Evolutionary conservation across 2,888 invertebrate genomes (phyloP), one percentile per base, ranked within the genome.

Genomic region (Capitulum mitella): DNA sequence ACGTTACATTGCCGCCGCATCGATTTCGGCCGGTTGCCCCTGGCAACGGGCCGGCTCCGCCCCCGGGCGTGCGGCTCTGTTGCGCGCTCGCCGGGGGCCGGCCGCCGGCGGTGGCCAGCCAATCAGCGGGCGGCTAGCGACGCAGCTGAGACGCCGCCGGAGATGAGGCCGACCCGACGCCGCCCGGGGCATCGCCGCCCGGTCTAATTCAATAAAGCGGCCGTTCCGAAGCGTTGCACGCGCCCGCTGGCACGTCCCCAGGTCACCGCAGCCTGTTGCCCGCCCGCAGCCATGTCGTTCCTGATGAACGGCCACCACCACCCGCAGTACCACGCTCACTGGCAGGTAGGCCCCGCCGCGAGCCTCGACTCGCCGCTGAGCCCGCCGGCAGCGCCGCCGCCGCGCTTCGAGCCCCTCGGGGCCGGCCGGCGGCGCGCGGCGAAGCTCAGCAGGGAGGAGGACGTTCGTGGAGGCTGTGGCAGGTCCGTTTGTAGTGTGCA

Each of bases 251-350:
- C 61, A 32, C 32, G 32, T 16, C 61, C 61, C 14, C 61, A 16
- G 32, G 61, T 61, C 61, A 32, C 61, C 22, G 5, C 51, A 5
- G 51, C 51, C 51, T 51, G 51, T 6, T 51, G 22, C 51, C 16
- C 19, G 5, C 51, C 51, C 22, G 51, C 16, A 0, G 51, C 61
- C 61, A 61, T 61, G 61, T 61, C 61, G 61, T 61, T 61, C 32
- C 61, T 61, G 61, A 61, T 61, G 61, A 61, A 61, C n/a, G 61
- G 61, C 61, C 61, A 61, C 61, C 61, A 32, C 32, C 32, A 32
- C 61, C 61, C 32, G 32, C 61, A 61, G 61, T 61, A 61, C 16
- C 61, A 61, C 32, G 32, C 32, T 6, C 61, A 61, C 61, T 61
- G 61, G 61, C 61, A 61, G 61, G 61, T 61, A 61, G 61, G 61